Percentiles rank a stretch among this genome's conserved stretches.
phyloP scores from a whole-genome alignment of 2,797 vertebrate species.

The Caiman crocodilus region DNA sequence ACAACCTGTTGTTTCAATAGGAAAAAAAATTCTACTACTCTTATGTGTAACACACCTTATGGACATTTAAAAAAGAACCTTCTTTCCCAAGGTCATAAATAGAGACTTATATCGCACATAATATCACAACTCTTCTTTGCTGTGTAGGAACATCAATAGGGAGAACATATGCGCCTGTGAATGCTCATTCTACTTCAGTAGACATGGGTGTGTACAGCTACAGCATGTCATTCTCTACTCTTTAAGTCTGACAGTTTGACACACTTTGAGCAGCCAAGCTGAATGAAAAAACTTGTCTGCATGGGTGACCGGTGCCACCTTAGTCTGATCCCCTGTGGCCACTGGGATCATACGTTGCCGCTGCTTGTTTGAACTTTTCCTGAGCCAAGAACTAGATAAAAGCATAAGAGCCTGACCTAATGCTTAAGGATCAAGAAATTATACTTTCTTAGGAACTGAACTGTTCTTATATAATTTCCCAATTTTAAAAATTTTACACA shows the following conservation, averaged over 20 bases:
- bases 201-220: background rate
- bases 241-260: background rate
- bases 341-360: too few relatives aligned
- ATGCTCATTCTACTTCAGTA: background rate
- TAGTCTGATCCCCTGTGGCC: too few relatives aligned
- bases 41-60: background rate
- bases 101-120: background rate
- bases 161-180: background rate
- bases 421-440: background rate
- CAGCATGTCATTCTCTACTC: background rate
- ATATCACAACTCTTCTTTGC: background rate
- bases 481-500: background rate
- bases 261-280: background rate
- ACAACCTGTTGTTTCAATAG: background rate
- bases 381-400: background rate
- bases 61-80: background rate
- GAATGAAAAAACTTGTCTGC: background rate
- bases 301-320: too few relatives aligned
- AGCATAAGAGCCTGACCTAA: background rate
- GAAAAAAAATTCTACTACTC: background rate
- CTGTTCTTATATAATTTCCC: background rate
- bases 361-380: too few relatives aligned
- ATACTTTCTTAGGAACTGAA: background rate
- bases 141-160: background rate
- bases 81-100: background rate